phyloP scores from a whole-genome alignment of 2,888 invertebrate genomes.

The Calliphora vomitoria region DNA sequence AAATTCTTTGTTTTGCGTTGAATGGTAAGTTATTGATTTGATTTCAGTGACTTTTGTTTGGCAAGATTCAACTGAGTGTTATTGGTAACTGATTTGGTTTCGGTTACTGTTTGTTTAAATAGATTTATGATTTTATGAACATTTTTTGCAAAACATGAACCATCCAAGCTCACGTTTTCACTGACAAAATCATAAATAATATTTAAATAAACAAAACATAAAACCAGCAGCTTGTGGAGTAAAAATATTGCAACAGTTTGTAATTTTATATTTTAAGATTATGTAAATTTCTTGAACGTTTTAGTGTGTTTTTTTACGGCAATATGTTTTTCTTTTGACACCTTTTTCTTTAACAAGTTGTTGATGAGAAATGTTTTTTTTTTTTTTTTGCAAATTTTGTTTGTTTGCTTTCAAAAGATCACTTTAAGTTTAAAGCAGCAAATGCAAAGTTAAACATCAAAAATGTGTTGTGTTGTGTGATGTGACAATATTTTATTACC shows the following conservation, averaged over 20 bases:
- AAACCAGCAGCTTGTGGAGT: background rate
- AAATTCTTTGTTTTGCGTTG: constrained; percentile 7
- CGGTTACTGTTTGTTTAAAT: constrained; percentile 39
- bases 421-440: constrained; percentile 38
- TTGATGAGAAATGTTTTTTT: background rate
- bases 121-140: constrained; percentile 53
- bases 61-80: constrained; percentile 23
- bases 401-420: constrained; percentile 33
- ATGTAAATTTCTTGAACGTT: constrained; percentile 41
- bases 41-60: constrained; percentile 19
- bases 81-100: constrained; percentile 7
- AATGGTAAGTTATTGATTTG: constrained; percentile 33
- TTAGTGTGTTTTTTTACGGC: background rate
- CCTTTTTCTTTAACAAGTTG: constrained; percentile 16
- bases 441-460: constrained; percentile 7
- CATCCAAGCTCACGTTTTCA: constrained; percentile 47
- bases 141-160: background rate
- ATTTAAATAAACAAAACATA: constrained; percentile 36
- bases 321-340: constrained; percentile 29
- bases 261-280: constrained; percentile 35
- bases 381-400: constrained; percentile 2
- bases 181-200: constrained; percentile 59
- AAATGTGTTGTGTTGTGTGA: background rate
- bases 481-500: constrained; percentile 44
- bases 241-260: constrained; percentile 24